Conservation (phyloP, 1,140 invertebrate species). For the Acyrthosiphon pisum region DNA sequence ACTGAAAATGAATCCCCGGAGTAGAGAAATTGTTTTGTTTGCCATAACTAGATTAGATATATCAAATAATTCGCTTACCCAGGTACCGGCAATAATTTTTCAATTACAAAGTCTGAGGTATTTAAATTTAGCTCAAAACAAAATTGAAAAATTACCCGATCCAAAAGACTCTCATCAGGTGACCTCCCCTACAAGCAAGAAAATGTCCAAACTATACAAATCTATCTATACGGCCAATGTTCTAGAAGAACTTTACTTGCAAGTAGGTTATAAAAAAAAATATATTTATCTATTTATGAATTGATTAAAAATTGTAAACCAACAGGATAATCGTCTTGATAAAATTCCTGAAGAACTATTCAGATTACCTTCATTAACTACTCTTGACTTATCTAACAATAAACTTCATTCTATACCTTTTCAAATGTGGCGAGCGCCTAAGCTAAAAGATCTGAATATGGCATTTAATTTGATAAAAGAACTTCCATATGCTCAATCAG, state of each 20-base stretch:
- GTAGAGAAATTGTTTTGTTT: constrained; percentile 77
- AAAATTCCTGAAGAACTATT: constrained; percentile 82
- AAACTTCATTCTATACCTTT: constrained; percentile 86
- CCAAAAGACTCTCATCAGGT: constrained; percentile 62
- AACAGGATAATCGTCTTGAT: constrained; percentile 84
- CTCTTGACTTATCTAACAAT: constrained; percentile 93
- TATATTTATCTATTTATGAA: neutral
- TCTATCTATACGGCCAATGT: constrained; percentile 73
- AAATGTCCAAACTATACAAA: constrained; percentile 57
- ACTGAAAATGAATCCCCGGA: constrained; percentile 74
- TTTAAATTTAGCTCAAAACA: constrained; percentile 87
- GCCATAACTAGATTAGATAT: constrained; percentile 94
- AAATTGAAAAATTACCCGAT: constrained; percentile 76
- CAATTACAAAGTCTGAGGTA: constrained; percentile 79
- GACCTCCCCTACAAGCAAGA: constrained; percentile 57
- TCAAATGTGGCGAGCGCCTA: constrained; percentile 88
- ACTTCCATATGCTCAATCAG: constrained; percentile 70
- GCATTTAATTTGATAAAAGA: constrained; percentile 88
- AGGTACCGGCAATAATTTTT: constrained; percentile 83
- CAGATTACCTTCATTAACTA: constrained; percentile 78
- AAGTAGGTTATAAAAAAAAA: constrained; percentile 61
- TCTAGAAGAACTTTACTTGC: constrained; percentile 84
- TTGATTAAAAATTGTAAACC: neutral
- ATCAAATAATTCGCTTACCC: constrained; percentile 85
- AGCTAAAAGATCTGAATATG: constrained; percentile 87